Evolutionary conservation across 2,888 invertebrate species (phyloP), one percentile per base, ranked within the genome.

Genomic region (Callosobruchus maculatus): DNA sequence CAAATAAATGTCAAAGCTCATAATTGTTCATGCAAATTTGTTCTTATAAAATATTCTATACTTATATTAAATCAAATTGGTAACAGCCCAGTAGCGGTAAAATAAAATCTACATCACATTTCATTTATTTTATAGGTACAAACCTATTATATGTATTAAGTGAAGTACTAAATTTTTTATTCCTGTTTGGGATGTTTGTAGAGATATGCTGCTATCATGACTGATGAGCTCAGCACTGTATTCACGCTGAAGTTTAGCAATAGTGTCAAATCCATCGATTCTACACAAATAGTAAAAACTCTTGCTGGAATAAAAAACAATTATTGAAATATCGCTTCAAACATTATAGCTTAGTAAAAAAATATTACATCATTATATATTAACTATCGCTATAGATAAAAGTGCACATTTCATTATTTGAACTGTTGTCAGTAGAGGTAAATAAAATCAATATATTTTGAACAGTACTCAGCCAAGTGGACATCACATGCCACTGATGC

Each of bases 201-300:
- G 79, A 91, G 89, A 72, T 93, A 87, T 0, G 94, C 93, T n/a
- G 94, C 91, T 5, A 89, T 78, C 84, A 95, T 91, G 0, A 96
- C 92, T 3, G 91, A 90, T 0, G 90, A 87, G 82, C 95, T 95
- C 22, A 96, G 88, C 5, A 90, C 73, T 0, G 92, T 90, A 3
- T 95, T 95, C 75, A 95, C 90, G 3, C 88, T 84, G 84, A 95
- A 95, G 86, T 96, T 96, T 0, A 90, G 85, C 75, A 96, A 87
- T 21, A 96, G 87, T 78, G 93, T 90, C 31, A 87, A 79, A 85
- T 96, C 96, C 0, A 90, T 92, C 0, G 95, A 95, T 83, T 95
- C 95, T 83, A 95, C 88, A 83, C 90, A 92, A 73, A 95, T 92
- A 0, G 95, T 96, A 84, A 94, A 94, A 30, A 95, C 90, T 73